Evolutionary conservation across 2,113 vertebrate species (phyloP), one percentile per base, ranked within the genome.

Genomic region (Oryzias woworae): DNA sequence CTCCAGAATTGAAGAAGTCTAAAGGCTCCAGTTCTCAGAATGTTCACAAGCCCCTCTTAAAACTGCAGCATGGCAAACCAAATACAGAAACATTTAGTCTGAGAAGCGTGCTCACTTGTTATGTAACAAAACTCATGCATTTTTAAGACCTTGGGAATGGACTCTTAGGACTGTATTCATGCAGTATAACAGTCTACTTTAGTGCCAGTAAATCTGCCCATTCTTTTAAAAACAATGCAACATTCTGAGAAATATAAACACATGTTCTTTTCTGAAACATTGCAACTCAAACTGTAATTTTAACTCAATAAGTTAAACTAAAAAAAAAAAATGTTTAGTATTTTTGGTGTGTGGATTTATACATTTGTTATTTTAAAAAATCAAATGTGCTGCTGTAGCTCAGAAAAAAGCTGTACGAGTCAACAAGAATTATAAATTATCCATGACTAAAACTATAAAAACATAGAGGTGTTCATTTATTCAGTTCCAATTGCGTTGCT

Each of bases 1-100:
- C 17, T 49, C 42, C 17, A 2, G 50, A 18, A 45, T 12, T 45
- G n/a, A 23, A 18, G 20, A 22, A 18, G 18, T 57, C 47, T 48
- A 18, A 48, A 17, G 6, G 47, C 47, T 48, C 47, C 47, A 20
- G 22, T 31, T 31, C 36, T 53, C 44, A 20, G n/a, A 20, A 45
- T 28, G 14, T 58, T 51, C 17, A 8, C 4, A 17, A 22, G 10
- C 45, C n/a, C n/a, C 6, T n/a, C 20, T 42, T 12, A 2, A 58
- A 52, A 45, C 24, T 52, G 23, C 45, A 45, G 55, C 22, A 41
- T 5, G 17, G 36, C 14, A 22, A 52, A 42, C 2, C 17, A 6
- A 56, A 46, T 56, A 57, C 7, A 43, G 28, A 67, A 57, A 43
- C 31, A 66, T 44, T 17, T 48, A 14, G 7, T 14, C 10, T 44